These are phyloP conservation scores for Rhamnusium bicolor DNA, from an alignment of 2,888 invertebrate genomes.

Conservation along the genomic window DNA sequence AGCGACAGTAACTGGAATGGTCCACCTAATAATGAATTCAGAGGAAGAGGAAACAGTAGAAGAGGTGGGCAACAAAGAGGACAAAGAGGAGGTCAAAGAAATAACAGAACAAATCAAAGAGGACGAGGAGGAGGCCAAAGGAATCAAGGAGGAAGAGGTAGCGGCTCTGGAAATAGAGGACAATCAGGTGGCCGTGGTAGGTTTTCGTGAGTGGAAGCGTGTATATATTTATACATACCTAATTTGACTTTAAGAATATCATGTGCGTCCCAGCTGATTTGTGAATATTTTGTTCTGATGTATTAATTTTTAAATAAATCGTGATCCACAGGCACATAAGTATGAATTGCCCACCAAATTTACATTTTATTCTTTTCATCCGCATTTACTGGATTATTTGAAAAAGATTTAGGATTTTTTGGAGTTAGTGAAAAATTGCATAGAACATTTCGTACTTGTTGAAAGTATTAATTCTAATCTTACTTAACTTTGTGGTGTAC, in stretches of 20 bases:
- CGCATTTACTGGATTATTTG: no score
- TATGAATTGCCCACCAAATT: not conserved
- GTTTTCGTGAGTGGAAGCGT: conserved; percentile 30
- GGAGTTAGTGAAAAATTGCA: no score
- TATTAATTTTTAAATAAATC: conserved; percentile 31
- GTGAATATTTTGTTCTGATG: conserved; percentile 33
- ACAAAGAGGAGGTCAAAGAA: conserved; percentile 66
- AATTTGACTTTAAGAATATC: conserved; percentile 18
- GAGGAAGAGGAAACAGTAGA: conserved; percentile 28
- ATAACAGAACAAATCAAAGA: conserved; percentile 65
- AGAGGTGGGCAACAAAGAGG: conserved; percentile 55
- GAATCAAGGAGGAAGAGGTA: conserved; percentile 29
- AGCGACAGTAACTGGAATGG: conserved; percentile 32
- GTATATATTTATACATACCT: conserved; percentile 17
- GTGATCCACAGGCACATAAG: not conserved
- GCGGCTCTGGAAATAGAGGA: conserved; percentile 23
- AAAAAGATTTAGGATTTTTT: not conserved
- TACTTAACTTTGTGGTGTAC: not conserved
- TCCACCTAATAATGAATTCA: conserved; percentile 29
- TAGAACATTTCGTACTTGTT: not conserved
- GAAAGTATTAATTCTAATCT: not conserved
- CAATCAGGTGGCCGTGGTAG: conserved; percentile 33
- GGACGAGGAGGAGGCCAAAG: conserved; percentile 50
- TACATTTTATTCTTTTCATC: not conserved
- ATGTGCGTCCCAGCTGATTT: conserved; percentile 26